Evolutionary conservation across 2,113 vertebrate genomes (phyloP).

Genomic region (Gopherus evgoodei): DNA sequence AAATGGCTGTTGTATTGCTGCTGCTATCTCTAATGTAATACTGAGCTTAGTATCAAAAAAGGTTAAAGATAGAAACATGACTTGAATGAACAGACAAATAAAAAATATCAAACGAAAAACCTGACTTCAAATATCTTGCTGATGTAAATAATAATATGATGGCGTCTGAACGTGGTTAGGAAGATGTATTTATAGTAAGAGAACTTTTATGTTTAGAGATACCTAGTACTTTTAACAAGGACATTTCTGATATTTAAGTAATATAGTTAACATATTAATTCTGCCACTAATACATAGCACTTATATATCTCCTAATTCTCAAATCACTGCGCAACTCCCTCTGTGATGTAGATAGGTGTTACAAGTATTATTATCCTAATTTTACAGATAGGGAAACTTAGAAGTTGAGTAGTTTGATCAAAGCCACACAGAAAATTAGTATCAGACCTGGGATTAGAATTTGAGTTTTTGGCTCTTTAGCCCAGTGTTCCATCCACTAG

Average conservation of each 20-base stretch:
- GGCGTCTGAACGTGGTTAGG: not conserved
- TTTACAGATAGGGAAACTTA: constrained; percentile 8
- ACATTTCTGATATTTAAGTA: not conserved
- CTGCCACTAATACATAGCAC: not conserved
- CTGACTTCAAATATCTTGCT: not conserved
- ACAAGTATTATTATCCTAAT: not conserved
- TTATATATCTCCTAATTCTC: constrained; percentile 33
- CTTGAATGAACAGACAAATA: not conserved
- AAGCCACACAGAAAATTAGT: not conserved
- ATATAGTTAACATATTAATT: not conserved
- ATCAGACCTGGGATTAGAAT: not conserved
- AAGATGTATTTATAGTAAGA: not conserved
- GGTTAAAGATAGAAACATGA: not conserved
- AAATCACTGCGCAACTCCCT: not conserved
- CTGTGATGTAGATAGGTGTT: not conserved
- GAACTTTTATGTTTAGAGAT: not conserved
- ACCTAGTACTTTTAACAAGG: not conserved
- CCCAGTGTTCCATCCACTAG: not conserved
- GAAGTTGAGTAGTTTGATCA: constrained; percentile 34
- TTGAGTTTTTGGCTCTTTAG: constrained; percentile 23
- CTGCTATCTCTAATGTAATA: not conserved
- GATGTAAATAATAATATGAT: not conserved
- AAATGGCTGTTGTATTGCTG: not conserved
- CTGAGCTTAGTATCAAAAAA: not conserved
- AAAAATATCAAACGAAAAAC: not conserved